Evolutionary conservation across 2,888 invertebrate species (phyloP), one percentile per base, ranked within the genome.

Genomic region (Beris morrisii): DNA sequence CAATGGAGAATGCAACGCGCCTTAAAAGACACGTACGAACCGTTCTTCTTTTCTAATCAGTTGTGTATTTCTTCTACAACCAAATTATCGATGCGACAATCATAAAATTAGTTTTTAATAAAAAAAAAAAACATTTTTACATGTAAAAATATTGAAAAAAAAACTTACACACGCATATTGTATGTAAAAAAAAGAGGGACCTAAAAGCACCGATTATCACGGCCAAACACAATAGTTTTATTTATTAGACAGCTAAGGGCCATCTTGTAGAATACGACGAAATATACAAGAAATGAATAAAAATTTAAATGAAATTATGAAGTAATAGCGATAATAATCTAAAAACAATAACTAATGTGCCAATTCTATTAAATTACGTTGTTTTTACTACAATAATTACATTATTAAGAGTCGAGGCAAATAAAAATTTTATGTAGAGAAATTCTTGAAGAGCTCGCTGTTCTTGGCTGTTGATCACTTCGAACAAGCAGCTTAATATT

Each of bases 281-380:
- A 5, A 9, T 58, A 38, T 61, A 30, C 48, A 15, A 31, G 15
- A 61, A 15, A 43, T 43, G 32, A 15, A 32, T 22, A 48, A 46
- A 45, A 38, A 13, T 22, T 22, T 58, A 31, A 32, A 45, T 55
- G 9, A 53, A 45, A 53, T 32, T 45, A 22, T 22, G 22, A 22
- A 22, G 48, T 32, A 45, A 13, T 65, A 48, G 53, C 61, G 50
- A 38, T 50, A 52, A 22, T 50, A 30, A 52, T 52, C 61, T 61
- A 59, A 67, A 70, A 65, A 69, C 70, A 70, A 70, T 70, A 70
- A 68, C 63, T 43, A 63, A 70, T 68, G 70, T 70, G 70, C 70
- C 70, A 70, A 70, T 67, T 68, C 48, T 52, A 59, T 52, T 50
- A n/a, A 50, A 44, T 59, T 59, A 38, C 38, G 38, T 7, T 38